Percentiles rank a stretch among this genome's conserved stretches.
Evolutionary conservation across 2,797 vertebrate genomes (phyloP).

Genomic region (Sebastes glaucus): DNA sequence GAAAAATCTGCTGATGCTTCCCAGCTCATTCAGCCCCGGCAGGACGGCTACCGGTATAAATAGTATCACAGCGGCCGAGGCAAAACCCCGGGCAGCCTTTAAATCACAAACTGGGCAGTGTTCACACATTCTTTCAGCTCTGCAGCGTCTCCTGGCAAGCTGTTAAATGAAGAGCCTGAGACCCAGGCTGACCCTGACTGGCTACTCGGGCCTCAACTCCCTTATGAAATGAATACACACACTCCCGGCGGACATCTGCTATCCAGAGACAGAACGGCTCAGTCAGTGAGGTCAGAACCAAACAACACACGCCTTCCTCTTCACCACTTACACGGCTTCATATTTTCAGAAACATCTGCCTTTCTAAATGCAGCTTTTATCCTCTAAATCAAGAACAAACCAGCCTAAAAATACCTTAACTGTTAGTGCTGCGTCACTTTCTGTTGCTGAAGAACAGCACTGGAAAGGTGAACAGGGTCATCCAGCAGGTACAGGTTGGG

Average conservation of each 20-base stretch:
- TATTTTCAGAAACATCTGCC: constrained; percentile 23
- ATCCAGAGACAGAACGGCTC: constrained; percentile 57
- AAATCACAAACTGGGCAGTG: constrained; percentile 73
- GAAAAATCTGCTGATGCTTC: constrained; percentile 68
- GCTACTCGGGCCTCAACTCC: constrained; percentile 40
- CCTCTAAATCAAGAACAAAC: constrained; percentile 9
- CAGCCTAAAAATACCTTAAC: neutral
- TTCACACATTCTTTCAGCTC: constrained; percentile 77
- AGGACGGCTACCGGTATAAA: constrained; percentile 67
- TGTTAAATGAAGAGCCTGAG: constrained; percentile 68
- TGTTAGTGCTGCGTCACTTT: neutral
- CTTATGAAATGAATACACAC: constrained; percentile 54
- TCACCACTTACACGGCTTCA: constrained; percentile 9
- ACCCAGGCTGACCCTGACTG: constrained; percentile 66
- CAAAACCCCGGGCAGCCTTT: constrained; percentile 63
- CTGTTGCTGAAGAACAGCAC: neutral
- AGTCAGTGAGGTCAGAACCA: constrained; percentile 48
- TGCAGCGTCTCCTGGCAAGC: constrained; percentile 73
- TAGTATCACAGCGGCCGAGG: constrained; percentile 58
- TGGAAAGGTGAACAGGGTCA: constrained; percentile 1
- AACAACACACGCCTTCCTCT: constrained; percentile 28
- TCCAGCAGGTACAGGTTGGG: constrained; percentile 15
- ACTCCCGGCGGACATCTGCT: constrained; percentile 61
- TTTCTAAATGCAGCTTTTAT: constrained; percentile 11
- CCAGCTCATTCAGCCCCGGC: constrained; percentile 51